Base-by-base conservation (phyloP, 2,113 vertebrate species). In the Octodon degus region DNA sequence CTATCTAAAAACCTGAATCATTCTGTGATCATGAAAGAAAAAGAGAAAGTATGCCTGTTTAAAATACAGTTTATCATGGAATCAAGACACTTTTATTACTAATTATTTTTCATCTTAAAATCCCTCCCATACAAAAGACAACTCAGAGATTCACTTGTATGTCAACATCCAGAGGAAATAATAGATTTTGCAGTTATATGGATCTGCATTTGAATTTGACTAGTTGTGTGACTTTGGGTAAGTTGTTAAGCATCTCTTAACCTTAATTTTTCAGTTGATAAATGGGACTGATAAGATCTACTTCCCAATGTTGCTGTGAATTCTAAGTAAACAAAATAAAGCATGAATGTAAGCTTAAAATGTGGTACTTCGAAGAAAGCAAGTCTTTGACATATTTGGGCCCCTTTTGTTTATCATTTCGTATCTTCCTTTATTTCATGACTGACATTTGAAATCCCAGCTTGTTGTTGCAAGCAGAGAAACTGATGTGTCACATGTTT, bases 51-150 rank as follows among this genome's bases (percentile, higher is more conserved):
- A 20, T 30, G 3, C 27, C 6, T 90, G 13, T 72, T 92, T 72
- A 20, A 70, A 95, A 50, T 43, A 88, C 10, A 62, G 50, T 79
- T 77, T 70, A 93, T 55, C 83, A 65, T 84, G 7, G 77, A 86
- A 53, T 55, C 3, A 68, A 22, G 34, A 76, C 94, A 5, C 13
- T 70, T 93, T 43, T 2, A 43, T 7, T 90, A 32, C 22, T 58
- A 94, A 70, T n/a, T 89, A 76, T 55, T 89, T 86, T 70, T 86
- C 27, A 93, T 27, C 58, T 89, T 30, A 84, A 96, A 93, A 34
- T 90, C 4, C 6, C 63, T 53, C 2, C 14, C 10, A 14, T 86
- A n/a, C 65, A 37, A 58, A 86, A 92, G 86, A 32, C 53, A 84
- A 90, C 90, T 88, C 47, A 87, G 72, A 79, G 62, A 40, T 40